Percentiles rank a stretch among this genome's conserved stretches.
Evolutionary conservation across 2,797 vertebrate species (phyloP).

Genomic region (Acrossocheilus wenchowensis): DNA sequence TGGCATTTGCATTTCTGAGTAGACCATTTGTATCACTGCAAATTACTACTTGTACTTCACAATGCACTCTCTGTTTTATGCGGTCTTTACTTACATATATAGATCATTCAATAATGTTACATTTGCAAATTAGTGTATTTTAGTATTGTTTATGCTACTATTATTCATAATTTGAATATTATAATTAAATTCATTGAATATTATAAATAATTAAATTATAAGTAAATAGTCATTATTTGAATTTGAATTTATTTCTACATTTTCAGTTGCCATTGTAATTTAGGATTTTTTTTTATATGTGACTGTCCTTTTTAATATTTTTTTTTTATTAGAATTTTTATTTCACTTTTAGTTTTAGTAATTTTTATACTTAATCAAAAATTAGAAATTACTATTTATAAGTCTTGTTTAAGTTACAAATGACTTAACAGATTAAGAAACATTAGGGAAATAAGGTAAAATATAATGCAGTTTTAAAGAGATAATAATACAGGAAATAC

Average conservation of each 20-base stretch:
- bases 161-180: neutral
- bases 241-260: neutral
- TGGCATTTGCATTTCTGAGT: constrained; percentile 25
- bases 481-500: neutral
- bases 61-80: neutral
- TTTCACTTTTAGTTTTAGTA: neutral
- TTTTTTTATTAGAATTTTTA: neutral
- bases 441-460: neutral
- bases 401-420: neutral
- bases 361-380: neutral
- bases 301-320: neutral
- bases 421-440: neutral
- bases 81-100: neutral
- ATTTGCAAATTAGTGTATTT: neutral
- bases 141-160: neutral
- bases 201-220: no score
- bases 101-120: constrained; percentile 34
- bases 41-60: constrained; percentile 7
- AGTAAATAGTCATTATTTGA: neutral
- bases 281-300: neutral
- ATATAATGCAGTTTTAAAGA: neutral
- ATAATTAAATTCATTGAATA: no score
- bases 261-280: neutral
- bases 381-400: no score
- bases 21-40: neutral